Conservation (phyloP, 2,888 invertebrate genomes). For the Drosophila yooni region DNA sequence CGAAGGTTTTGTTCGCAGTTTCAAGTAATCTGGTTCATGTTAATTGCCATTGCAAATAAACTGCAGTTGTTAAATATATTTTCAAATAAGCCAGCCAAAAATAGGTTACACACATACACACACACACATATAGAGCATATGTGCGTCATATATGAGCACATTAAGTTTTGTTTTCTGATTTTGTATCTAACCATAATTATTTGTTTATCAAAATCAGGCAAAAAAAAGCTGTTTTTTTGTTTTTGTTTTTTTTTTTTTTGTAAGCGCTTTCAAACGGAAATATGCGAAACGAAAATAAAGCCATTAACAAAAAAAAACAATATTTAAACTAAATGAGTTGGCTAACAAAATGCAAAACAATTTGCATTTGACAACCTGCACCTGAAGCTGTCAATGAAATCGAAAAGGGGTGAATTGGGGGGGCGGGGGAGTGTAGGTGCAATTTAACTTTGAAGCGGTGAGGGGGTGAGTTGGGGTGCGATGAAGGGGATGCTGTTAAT, state of each 20-base stretch:
- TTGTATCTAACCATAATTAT: slow-evolving; percentile 38
- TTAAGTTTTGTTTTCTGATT: slow-evolving; percentile 15
- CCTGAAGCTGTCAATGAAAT: slow-evolving; percentile 40
- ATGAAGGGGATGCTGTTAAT: slow-evolving; percentile 21
- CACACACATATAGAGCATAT: background rate
- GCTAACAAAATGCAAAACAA: slow-evolving; percentile 45
- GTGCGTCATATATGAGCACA: slow-evolving; percentile 5
- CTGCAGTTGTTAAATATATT: background rate
- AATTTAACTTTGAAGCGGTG: background rate
- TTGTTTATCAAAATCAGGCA: slow-evolving; percentile 24
- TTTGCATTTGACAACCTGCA: slow-evolving; percentile 46
- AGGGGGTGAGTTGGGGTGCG: background rate
- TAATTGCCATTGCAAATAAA: background rate
- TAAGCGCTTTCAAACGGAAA: slow-evolving; percentile 55
- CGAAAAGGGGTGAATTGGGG: background rate
- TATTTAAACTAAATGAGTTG: slow-evolving; percentile 8
- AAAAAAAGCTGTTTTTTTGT: slow-evolving; percentile 20
- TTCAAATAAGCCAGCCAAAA: background rate
- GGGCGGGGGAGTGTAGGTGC: background rate
- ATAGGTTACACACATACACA: background rate
- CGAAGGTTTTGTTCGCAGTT: background rate
- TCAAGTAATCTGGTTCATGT: background rate
- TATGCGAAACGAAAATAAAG: slow-evolving; percentile 41
- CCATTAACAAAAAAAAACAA: slow-evolving; percentile 5
- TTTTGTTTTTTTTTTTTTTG: slow-evolving; percentile 30